Conservation (phyloP, 1,140 invertebrate genomes). For the Drosophila varians region DNA sequence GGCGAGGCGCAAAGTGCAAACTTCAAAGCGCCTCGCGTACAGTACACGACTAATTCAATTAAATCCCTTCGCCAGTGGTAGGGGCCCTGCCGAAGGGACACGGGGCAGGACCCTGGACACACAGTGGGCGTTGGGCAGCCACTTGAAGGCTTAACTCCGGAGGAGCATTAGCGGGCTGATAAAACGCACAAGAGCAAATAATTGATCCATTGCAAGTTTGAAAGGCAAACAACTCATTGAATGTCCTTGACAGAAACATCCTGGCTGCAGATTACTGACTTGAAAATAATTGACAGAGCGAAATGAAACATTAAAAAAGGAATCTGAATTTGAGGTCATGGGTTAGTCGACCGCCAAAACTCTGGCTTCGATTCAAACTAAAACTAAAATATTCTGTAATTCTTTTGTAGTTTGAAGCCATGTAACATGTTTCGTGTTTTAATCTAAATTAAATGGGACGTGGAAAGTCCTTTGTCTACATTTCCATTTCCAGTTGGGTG, state of each 20-base stretch:
- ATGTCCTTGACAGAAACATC: neutral
- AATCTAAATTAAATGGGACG: neutral
- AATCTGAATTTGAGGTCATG: neutral
- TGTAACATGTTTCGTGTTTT: neutral
- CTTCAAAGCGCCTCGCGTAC: slow-evolving; percentile 66
- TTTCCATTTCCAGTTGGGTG: neutral
- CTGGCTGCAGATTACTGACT: neutral
- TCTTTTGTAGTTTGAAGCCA: neutral
- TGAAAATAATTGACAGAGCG: neutral
- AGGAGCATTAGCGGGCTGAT: slow-evolving; percentile 37
- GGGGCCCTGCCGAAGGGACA: slow-evolving; percentile 18
- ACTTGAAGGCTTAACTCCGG: slow-evolving; percentile 37
- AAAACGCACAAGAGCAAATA: slow-evolving; percentile 48
- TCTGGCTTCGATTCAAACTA: neutral
- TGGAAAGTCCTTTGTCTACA: no score
- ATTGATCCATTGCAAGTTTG: slow-evolving; percentile 36
- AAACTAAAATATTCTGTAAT: no score
- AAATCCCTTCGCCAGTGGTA: slow-evolving; percentile 52
- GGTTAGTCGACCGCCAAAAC: neutral
- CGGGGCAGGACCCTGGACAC: slow-evolving; percentile 1
- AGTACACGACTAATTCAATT: slow-evolving; percentile 77
- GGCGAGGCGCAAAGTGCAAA: slow-evolving; percentile 68
- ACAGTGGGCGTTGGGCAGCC: slow-evolving; percentile 21
- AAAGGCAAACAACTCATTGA: slow-evolving; percentile 38
- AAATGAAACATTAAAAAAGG: neutral